These are phyloP conservation scores for Epizoanthus rinbou DNA, from an alignment of 92 coral and sea anemone genomes.

Conservation along the genomic window DNA sequence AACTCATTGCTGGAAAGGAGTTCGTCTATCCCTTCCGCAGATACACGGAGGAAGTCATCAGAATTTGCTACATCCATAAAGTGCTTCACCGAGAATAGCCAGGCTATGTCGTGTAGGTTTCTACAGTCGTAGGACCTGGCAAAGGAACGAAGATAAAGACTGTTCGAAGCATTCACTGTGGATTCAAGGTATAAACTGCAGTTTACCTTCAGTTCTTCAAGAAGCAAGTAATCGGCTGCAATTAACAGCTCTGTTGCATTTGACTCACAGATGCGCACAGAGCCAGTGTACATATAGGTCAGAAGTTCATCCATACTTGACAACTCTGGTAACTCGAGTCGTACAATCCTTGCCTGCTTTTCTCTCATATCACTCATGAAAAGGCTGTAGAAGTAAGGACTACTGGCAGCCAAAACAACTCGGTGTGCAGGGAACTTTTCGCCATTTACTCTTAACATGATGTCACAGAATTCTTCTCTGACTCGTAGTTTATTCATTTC, in stretches of 20 bases:
- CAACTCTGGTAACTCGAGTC: slow-evolving; percentile 2
- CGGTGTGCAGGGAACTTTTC: slow-evolving; percentile 51
- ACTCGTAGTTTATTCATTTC: slow-evolving; percentile 39
- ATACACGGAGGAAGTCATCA: slow-evolving; percentile 6
- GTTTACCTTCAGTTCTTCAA: slow-evolving; percentile 18
- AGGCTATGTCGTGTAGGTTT: slow-evolving; percentile 13
- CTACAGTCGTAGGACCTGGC: slow-evolving; percentile 22
- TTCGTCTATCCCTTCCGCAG: slow-evolving; percentile 4
- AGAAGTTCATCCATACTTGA: background rate
- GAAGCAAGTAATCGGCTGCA: slow-evolving; percentile 28
- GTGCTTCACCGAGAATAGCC: slow-evolving; percentile 26
- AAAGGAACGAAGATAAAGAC: slow-evolving; percentile 33
- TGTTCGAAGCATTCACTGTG: slow-evolving; percentile 11
- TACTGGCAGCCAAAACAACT: slow-evolving; percentile 53
- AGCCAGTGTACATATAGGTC: slow-evolving; percentile 28
- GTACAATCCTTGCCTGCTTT: background rate
- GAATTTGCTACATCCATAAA: slow-evolving; percentile 16
- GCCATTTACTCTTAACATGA: slow-evolving; percentile 37
- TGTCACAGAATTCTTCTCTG: slow-evolving; percentile 49
- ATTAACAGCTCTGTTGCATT: slow-evolving; percentile 26
- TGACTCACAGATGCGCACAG: slow-evolving; percentile 7
- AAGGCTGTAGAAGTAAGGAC: slow-evolving; percentile 45
- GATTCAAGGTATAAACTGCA: slow-evolving; percentile 31
- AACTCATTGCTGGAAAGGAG: background rate
- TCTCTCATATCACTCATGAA: slow-evolving; percentile 35